Evolutionary conservation across 2,113 vertebrate species (phyloP), one percentile per base, ranked within the genome.

Genomic region (Nipponia nippon): DNA sequence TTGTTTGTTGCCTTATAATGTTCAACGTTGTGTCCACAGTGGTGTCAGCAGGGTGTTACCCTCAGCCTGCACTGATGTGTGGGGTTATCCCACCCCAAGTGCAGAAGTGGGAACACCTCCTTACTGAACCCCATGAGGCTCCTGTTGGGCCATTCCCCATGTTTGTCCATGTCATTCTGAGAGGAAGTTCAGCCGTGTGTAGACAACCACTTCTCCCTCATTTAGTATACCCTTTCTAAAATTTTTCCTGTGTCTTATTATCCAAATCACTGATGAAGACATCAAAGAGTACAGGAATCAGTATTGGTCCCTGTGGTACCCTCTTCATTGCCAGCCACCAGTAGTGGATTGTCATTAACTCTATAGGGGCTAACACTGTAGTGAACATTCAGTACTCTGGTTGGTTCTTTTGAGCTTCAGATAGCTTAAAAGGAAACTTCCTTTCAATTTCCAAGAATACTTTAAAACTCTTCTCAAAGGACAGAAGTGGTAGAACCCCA

Each of bases 21-120:
- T 29, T 56, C 42, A 62, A 18, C 0, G 3, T 0, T 9, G 2
- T 6, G 16, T 30, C 34, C 73, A 19, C 8, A 29, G 23, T 52
- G 32, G 42, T 40, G 40, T 40, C 46, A 82, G 36, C 18, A 75
- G 30, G 29, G 6, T 87, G 23, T 3, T 96, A 4, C 22, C 11
- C 17, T 93, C 46, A 95, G 34, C 26, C n/a, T 23, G 3, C 1
- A 7, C 11, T 58, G 40, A 20, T 65, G 17, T 42, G 18, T 56
- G 23, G 23, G 14, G 8, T 52, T 83, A 50, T 44, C 36, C 32
- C 29, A 47, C 25, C 7, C 6, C 44, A n/a, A 49, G 5, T n/a
- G 53, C 20, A 72, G 17, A 88, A 80, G 14, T 50, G 13, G 38
- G 25, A 76, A 2, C 27, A 52, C 6, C 5, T 38, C 12, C 11